A percentile compares a stretch with the other conserved stretches of the same genome.
Conservation (phyloP, 2,797 vertebrate species). For the Galaxias olidus region DNA sequence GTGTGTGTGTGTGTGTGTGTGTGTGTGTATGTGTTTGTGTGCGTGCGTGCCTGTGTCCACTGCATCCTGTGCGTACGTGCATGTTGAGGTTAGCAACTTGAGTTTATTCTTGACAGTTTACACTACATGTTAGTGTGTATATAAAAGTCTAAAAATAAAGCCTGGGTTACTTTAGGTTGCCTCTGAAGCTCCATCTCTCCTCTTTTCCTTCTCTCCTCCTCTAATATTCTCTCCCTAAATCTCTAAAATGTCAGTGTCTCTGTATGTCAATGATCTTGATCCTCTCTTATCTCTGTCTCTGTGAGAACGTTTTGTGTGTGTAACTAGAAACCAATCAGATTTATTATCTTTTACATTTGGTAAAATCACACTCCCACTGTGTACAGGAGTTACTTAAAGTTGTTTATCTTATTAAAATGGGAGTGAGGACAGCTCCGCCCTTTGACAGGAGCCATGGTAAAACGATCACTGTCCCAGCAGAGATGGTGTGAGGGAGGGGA, state of each 20-base stretch:
- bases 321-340: too few species aligned
- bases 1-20: neutral
- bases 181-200: neutral
- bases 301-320: too few species aligned
- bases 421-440: constrained; percentile 10
- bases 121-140: constrained; percentile 11
- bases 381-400: neutral
- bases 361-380: too few species aligned
- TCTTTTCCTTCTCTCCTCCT: neutral
- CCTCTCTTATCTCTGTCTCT: too few species aligned
- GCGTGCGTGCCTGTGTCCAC: neutral
- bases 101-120: constrained; percentile 5
- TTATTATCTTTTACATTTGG: too few species aligned
- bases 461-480: neutral
- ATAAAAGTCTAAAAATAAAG: constrained; percentile 1
- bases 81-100: neutral
- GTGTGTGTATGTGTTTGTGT: neutral
- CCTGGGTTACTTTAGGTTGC: too few species aligned
- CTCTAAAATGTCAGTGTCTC: too few species aligned
- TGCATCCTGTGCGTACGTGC: neutral
- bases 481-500: constrained; percentile 22
- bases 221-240: too few species aligned
- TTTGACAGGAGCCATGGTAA: constrained; percentile 21
- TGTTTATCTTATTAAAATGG: constrained; percentile 30
- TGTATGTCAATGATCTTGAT: too few species aligned